Conservation (phyloP, 2,888 invertebrate species). For the Dicyrtomina minuta region DNA sequence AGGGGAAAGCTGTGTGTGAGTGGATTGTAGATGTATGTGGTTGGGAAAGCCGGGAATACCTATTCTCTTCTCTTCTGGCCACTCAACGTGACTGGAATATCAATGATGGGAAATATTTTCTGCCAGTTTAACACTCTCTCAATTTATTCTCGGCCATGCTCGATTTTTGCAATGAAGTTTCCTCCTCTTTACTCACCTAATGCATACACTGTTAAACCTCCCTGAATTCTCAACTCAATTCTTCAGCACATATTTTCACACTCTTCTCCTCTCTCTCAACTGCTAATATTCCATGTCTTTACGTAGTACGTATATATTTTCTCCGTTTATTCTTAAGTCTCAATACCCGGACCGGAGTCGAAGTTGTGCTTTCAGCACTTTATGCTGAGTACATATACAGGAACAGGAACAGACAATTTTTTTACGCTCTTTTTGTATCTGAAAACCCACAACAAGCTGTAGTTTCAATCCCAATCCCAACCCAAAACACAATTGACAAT, state of each 20-base stretch:
- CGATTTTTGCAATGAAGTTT: slow-evolving; percentile 37
- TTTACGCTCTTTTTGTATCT: no score
- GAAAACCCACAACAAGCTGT: no score
- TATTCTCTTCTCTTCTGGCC: slow-evolving; percentile 5
- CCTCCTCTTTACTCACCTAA: slow-evolving; percentile 17
- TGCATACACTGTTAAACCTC: slow-evolving; percentile 23
- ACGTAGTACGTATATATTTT: no score
- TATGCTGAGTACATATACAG: no score
- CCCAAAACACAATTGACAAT: neutral
- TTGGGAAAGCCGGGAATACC: no score
- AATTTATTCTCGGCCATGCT: slow-evolving; percentile 40
- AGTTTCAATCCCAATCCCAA: no score
- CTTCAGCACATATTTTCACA: slow-evolving; percentile 13
- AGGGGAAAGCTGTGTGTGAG: neutral
- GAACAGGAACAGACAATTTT: no score
- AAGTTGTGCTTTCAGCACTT: no score
- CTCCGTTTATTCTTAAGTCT: no score
- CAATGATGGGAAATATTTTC: slow-evolving; percentile 40
- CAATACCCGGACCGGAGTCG: no score
- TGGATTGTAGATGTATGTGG: neutral
- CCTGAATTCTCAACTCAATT: neutral
- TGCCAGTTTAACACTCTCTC: slow-evolving; percentile 47
- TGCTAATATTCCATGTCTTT: no score
- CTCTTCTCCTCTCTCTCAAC: neutral
- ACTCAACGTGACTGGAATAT: slow-evolving; percentile 36